phyloP scores from a whole-genome alignment of 1,140 invertebrate species.

The Solenopsis fugax region DNA sequence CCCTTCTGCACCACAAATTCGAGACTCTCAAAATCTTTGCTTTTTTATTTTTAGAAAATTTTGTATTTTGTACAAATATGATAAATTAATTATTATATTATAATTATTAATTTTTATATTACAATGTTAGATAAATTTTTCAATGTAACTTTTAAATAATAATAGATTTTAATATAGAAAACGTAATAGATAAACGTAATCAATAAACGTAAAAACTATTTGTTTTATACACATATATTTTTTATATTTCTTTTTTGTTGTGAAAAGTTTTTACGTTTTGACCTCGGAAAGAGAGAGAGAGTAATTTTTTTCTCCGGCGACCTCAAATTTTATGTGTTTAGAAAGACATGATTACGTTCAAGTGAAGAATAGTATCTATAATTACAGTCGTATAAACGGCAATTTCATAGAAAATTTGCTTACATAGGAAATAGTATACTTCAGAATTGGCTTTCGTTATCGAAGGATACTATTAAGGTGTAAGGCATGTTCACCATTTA shows the following conservation, averaged over 20 bases:
- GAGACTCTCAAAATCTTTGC: background rate
- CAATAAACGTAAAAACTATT: no score
- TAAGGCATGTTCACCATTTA: background rate
- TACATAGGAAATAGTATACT: background rate
- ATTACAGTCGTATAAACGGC: background rate
- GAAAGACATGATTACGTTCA: background rate
- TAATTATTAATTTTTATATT: background rate
- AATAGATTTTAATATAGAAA: no score
- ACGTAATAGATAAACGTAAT: no score
- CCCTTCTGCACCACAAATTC: background rate
- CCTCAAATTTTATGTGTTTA: constrained; percentile 2
- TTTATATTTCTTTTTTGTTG: no score
- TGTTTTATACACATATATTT: no score
- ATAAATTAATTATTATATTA: background rate
- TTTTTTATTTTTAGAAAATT: background rate
- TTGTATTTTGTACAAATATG: background rate
- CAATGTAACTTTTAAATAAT: no score
- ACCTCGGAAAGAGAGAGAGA: no score
- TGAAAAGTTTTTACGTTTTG: no score
- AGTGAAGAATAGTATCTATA: background rate
- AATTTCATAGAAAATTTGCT: background rate
- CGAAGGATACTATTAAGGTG: background rate
- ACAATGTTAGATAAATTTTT: no score
- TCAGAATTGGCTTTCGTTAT: background rate
- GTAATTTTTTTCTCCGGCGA: background rate